These are phyloP conservation scores for Drosophila differens DNA, from an alignment of 2,888 invertebrate species.

Conservation along the genomic window DNA sequence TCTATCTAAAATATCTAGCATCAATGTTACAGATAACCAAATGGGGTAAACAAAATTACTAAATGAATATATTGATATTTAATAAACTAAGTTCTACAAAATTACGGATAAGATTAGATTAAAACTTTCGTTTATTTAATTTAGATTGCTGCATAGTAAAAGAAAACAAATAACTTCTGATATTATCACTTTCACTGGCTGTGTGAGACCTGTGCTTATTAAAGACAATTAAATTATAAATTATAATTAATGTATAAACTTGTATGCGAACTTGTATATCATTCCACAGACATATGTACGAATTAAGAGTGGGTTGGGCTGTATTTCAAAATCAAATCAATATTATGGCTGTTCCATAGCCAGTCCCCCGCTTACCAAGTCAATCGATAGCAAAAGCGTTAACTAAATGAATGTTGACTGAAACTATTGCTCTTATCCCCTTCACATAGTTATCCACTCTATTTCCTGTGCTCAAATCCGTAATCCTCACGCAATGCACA, in stretches of 20 bases:
- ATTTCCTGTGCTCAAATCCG: neutral
- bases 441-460: neutral
- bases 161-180: neutral
- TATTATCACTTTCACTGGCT: neutral
- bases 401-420: neutral
- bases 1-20: neutral
- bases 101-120: neutral
- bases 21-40: neutral
- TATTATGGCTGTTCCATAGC: neutral
- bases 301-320: neutral
- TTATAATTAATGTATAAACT: neutral
- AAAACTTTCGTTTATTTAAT: neutral
- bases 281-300: neutral
- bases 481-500: slow-evolving; percentile 28
- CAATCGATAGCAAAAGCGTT: neutral
- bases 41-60: neutral
- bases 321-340: neutral
- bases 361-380: neutral
- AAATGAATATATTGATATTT: neutral
- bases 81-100: neutral
- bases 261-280: neutral
- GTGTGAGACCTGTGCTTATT: neutral
- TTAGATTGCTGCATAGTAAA: no score
- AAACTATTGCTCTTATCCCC: neutral
- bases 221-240: neutral